A percentile compares a stretch with the other conserved stretches of the same genome.
These are phyloP conservation scores for Petrosia ficiformis DNA, from an alignment of 37 sponge, comb jelly and placozoan genomes.

Conservation along the genomic window DNA sequence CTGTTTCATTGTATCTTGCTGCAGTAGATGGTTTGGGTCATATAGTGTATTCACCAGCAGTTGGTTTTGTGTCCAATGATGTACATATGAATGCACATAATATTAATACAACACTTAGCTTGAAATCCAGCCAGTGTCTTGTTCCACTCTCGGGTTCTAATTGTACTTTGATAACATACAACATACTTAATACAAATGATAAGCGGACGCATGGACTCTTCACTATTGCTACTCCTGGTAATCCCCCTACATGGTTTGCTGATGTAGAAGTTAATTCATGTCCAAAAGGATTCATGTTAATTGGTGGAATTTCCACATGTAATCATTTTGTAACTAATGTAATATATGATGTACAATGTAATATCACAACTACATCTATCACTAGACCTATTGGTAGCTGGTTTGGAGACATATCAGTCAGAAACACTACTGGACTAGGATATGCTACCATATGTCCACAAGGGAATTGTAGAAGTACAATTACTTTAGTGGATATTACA, in stretches of 20 bases:
- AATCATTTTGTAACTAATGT: neutral
- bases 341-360: neutral
- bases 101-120: neutral
- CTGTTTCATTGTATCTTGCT: neutral
- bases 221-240: neutral
- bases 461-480: neutral
- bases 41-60: neutral
- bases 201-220: neutral
- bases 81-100: neutral
- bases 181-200: neutral
- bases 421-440: neutral
- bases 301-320: neutral
- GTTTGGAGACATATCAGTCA: neutral
- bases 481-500: neutral
- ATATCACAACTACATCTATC: neutral
- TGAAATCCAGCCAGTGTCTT: neutral
- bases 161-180: neutral
- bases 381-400: neutral
- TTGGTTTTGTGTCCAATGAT: neutral
- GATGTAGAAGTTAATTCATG: neutral
- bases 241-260: neutral
- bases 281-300: neutral
- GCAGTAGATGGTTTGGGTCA: neutral
- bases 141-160: neutral
- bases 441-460: neutral